These are phyloP conservation scores for Podotricha telesiphe DNA, from an alignment of 2,888 invertebrate genomes.

Conservation along the genomic window DNA sequence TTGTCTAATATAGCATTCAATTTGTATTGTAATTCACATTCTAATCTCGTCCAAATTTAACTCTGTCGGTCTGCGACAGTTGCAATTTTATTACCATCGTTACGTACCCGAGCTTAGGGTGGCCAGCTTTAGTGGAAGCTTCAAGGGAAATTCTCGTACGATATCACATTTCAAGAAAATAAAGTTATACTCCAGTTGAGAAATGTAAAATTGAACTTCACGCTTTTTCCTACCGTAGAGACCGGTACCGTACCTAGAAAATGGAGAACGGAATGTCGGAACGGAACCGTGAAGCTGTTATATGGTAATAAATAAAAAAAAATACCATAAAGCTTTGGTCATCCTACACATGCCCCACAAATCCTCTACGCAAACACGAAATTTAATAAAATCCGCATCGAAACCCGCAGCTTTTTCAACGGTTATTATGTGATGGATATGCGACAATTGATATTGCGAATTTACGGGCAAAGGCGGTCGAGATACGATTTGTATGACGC, in stretches of 20 bases:
- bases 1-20: slow-evolving; percentile 15
- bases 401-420: slow-evolving; percentile 41
- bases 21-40: slow-evolving; percentile 26
- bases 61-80: slow-evolving; percentile 26
- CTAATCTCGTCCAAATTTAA: slow-evolving; percentile 26
- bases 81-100: slow-evolving; percentile 41
- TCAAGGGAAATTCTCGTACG: not conserved
- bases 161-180: slow-evolving; percentile 2
- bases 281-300: too few relatives aligned
- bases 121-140: slow-evolving; percentile 5
- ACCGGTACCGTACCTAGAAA: too few relatives aligned
- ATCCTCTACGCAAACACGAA: slow-evolving; percentile 45
- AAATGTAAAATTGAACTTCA: not conserved
- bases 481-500: slow-evolving; percentile 7
- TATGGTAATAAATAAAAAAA: not conserved
- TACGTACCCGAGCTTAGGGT: slow-evolving; percentile 22
- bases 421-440: slow-evolving; percentile 41
- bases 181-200: not conserved
- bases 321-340: not conserved
- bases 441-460: slow-evolving; percentile 39
- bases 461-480: slow-evolving; percentile 20
- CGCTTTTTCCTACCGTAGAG: too few relatives aligned
- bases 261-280: too few relatives aligned
- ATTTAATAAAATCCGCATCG: slow-evolving; percentile 48
- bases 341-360: slow-evolving; percentile 25